Percentiles rank a stretch among this genome's conserved stretches.
These are phyloP conservation scores for Phycodurus eques DNA, from an alignment of 2,113 vertebrate genomes.

Conservation along the genomic window DNA sequence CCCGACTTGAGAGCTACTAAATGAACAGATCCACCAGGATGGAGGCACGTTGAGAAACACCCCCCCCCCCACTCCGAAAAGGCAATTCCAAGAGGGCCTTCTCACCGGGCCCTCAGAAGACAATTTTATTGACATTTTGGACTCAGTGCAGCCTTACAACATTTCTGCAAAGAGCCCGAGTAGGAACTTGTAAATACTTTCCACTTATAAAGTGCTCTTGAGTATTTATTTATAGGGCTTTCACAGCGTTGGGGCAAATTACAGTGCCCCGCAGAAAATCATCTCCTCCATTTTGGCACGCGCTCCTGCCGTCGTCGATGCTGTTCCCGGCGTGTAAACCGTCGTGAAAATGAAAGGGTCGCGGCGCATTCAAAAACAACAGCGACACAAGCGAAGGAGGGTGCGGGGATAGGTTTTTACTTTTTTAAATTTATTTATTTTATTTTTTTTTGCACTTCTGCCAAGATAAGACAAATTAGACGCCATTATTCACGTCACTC, in stretches of 20 bases:
- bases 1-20: neutral
- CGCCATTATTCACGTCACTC: conserved; percentile 73
- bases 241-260: conserved; percentile 59
- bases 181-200: conserved; percentile 64
- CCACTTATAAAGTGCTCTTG: conserved; percentile 51
- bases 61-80: neutral
- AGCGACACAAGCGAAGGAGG: conserved; percentile 49
- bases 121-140: conserved; percentile 56
- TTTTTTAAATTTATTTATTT: too few relatives aligned
- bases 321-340: conserved; percentile 45
- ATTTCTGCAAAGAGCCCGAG: conserved; percentile 26
- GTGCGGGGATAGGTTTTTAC: conserved; percentile 31
- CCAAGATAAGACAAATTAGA: conserved; percentile 80
- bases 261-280: conserved; percentile 51
- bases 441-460: conserved; percentile 12
- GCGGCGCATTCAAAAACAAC: conserved; percentile 41
- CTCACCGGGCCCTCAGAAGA: conserved; percentile 10
- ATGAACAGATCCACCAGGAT: neutral
- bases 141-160: conserved; percentile 29
- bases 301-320: conserved; percentile 24
- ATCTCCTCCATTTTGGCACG: conserved; percentile 49
- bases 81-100: neutral
- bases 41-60: neutral
- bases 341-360: conserved; percentile 51
- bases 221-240: conserved; percentile 67